Evolutionary conservation across 2,888 invertebrate genomes (phyloP).

Genomic region (Synergus gifuensis): DNA sequence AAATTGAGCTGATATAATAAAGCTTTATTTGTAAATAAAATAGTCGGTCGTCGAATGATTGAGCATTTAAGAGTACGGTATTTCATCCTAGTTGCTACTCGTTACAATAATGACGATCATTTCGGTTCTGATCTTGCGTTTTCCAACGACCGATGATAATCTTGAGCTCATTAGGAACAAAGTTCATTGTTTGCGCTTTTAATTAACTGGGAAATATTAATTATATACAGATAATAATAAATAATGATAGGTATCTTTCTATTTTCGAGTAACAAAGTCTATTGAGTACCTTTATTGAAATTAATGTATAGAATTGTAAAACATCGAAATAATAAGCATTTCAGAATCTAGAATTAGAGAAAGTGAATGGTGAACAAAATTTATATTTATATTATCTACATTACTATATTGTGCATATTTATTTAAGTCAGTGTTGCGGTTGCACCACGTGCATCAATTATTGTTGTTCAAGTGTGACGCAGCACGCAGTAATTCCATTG

Average conservation of each 20-base stretch:
- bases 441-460: constrained; percentile 29
- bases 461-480: constrained; percentile 38
- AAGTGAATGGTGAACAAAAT: constrained; percentile 14
- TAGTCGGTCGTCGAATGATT: neutral
- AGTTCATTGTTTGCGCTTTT: constrained; percentile 7
- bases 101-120: constrained; percentile 3
- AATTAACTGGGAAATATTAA: constrained; percentile 14
- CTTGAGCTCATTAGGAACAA: constrained; percentile 24
- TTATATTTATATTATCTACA: neutral
- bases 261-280: neutral
- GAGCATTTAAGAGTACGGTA: constrained; percentile 22
- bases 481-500: constrained; percentile 36
- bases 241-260: neutral
- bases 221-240: neutral
- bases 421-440: constrained; percentile 10
- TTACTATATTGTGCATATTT: neutral
- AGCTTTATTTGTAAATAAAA: neutral
- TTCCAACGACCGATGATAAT: constrained; percentile 11
- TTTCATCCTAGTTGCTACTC: constrained; percentile 3
- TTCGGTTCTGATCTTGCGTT: constrained; percentile 12
- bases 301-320: neutral
- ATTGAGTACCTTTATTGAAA: neutral
- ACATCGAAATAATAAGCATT: neutral
- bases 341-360: constrained; percentile 15
- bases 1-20: neutral